These are phyloP conservation scores for Bettongia penicillata DNA, from an alignment of 2,113 vertebrate genomes.

Conservation along the genomic window DNA sequence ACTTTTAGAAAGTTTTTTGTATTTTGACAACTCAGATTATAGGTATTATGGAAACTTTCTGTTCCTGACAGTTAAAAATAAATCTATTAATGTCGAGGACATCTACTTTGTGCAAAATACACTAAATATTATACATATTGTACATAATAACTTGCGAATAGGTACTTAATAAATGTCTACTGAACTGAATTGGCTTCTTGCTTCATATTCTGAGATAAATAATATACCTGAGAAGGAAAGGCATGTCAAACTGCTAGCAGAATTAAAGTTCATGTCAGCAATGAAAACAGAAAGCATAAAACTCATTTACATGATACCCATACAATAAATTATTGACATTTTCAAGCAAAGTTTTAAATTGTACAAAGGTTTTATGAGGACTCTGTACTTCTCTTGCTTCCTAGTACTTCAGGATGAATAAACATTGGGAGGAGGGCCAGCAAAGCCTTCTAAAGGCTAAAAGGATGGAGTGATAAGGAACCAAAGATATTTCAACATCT, in stretches of 20 bases:
- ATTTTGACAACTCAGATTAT: slow-evolving; percentile 3
- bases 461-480: not conserved
- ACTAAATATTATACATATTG: not conserved
- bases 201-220: slow-evolving; percentile 5
- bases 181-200: not conserved
- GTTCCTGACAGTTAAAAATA: slow-evolving; percentile 33
- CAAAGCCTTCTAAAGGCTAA: not conserved
- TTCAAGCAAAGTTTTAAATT: slow-evolving; percentile 6
- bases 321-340: slow-evolving; percentile 31
- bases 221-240: not conserved
- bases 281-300: not conserved
- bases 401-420: not conserved
- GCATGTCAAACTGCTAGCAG: not conserved
- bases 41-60: not conserved
- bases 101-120: not conserved
- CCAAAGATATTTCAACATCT: not conserved
- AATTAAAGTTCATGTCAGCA: not conserved
- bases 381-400: not conserved
- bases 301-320: slow-evolving; percentile 27
- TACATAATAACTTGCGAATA: not conserved
- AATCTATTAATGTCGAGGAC: not conserved
- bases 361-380: not conserved
- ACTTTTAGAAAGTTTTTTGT: slow-evolving; percentile 1
- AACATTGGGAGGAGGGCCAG: not conserved
- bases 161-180: not conserved